Evolutionary conservation across 2,797 vertebrate species (phyloP), one percentile per base, ranked within the genome.

Genomic region (Melanotaenia trifasciata): DNA sequence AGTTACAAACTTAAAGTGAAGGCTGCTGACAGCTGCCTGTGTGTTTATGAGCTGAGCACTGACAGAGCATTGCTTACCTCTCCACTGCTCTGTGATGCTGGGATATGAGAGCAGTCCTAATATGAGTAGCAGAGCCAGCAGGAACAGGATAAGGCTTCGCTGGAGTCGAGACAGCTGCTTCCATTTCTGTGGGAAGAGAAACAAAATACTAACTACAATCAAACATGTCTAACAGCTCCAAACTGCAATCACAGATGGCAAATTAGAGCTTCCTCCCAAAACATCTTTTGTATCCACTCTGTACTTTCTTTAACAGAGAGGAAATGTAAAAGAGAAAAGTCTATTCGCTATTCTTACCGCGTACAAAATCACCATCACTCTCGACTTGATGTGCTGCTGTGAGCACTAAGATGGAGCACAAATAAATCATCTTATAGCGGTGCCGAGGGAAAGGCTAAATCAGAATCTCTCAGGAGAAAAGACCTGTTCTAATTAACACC

Each of bases 151-250:
- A 54, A 96, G 78, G 60, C 95, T 98, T 64, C 96, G 94, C 90
- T 99, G 98, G 2, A 99, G 93, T 13, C 97, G 94, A 10, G 98
- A 99, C 86, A 99, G 94, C 92, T 98, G 98, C 93, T 99, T 99
- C 98, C 98, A 99, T 93, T 96, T 98, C 98, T 99, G 83, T 24
- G 72, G 72, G 53, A 28, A 77, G 58, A 87, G 1, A 72, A 66
- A 85, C 54, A 79, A 72, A 66, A 24, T 35, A n/a, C 38, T 26
- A 35, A 70, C 40, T 38, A 22, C 38, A 63, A 16, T 26, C 12
- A 70, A 61, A 63, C 61, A 61, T 1, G 18, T 60, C 67, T 5
- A 45, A 64, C 14, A 22, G 4, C 43, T 79, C 47, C 32, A 8
- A 57, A 66, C 35, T 67, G 53, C 28, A 81, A 74, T 70, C n/a